These are phyloP conservation scores for Lithophane ornitopus DNA, from an alignment of 2,888 invertebrate species.

Conservation along the genomic window DNA sequence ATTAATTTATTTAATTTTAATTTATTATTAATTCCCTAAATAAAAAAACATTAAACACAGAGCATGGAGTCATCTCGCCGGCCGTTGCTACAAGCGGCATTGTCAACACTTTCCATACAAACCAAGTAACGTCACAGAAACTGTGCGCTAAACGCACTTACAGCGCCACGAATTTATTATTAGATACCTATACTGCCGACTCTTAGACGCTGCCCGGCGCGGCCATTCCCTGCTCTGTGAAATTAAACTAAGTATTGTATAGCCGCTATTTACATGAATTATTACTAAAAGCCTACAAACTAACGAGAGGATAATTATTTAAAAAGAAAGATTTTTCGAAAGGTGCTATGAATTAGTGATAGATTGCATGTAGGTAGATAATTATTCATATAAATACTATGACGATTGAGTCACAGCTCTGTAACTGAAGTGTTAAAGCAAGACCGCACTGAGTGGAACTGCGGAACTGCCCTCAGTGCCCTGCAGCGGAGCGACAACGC, in stretches of 20 bases:
- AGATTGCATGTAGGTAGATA: constrained; percentile 43
- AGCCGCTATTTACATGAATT: constrained; percentile 47
- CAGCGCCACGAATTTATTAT: not conserved
- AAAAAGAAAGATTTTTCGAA: constrained; percentile 29
- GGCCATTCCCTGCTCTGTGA: constrained; percentile 3
- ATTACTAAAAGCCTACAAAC: constrained; percentile 47
- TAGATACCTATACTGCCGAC: not conserved
- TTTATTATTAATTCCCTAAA: not conserved
- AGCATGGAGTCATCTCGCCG: not conserved
- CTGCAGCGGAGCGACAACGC: not conserved
- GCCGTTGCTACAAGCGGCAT: not conserved
- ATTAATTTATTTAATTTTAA: constrained; percentile 16
- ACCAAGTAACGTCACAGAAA: not conserved
- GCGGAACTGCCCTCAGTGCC: too few relatives aligned
- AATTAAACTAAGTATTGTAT: not conserved
- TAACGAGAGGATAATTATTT: constrained; percentile 7
- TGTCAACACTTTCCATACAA: not conserved
- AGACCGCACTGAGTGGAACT: constrained; percentile 16
- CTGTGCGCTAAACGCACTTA: not conserved
- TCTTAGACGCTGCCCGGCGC: not conserved
- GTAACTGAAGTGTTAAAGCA: constrained; percentile 28
- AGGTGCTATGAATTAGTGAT: constrained; percentile 60
- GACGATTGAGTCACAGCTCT: constrained; percentile 3
- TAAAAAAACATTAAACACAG: not conserved
- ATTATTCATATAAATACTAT: constrained; percentile 56